phyloP scores from a whole-genome alignment of 2,797 vertebrate species.

The Melanotaenia nigrans region DNA sequence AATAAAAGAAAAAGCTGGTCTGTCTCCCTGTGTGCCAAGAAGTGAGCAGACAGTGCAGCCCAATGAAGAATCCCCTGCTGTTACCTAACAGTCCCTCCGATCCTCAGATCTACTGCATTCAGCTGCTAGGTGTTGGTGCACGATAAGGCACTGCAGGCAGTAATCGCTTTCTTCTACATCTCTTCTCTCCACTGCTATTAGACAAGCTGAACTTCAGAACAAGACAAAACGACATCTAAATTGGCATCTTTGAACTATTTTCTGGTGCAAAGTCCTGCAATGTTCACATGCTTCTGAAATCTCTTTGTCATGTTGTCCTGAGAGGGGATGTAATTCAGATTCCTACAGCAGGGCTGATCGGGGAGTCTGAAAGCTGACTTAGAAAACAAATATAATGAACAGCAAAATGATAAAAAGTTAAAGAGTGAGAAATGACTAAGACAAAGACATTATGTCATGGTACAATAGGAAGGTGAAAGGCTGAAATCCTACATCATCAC shows the following conservation, averaged over 20 bases:
- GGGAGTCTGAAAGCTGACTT: constrained; percentile 6
- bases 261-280: constrained; percentile 17
- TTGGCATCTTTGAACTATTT: constrained; percentile 57
- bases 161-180: constrained; percentile 44
- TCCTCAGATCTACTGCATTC: constrained; percentile 30
- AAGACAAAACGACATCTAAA: constrained; percentile 65
- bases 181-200: constrained; percentile 42
- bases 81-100: constrained; percentile 33
- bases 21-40: constrained; percentile 20
- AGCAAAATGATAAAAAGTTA: background rate
- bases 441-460: constrained; percentile 2
- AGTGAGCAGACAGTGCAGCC: constrained; percentile 31
- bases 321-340: constrained; percentile 42
- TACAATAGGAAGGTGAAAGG: background rate
- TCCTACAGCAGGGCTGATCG: constrained; percentile 26
- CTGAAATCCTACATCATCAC: constrained; percentile 30
- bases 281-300: constrained; percentile 19
- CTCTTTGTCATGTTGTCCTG: constrained; percentile 39
- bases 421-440: background rate
- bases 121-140: constrained; percentile 35
- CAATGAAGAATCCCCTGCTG: constrained; percentile 53
- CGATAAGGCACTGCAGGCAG: constrained; percentile 50
- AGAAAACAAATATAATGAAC: constrained; percentile 7
- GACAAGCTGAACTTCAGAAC: constrained; percentile 58
- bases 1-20: background rate